These are phyloP conservation scores for Pharmacophagus antenor DNA, from an alignment of 2,888 invertebrate species.

Conservation along the genomic window DNA sequence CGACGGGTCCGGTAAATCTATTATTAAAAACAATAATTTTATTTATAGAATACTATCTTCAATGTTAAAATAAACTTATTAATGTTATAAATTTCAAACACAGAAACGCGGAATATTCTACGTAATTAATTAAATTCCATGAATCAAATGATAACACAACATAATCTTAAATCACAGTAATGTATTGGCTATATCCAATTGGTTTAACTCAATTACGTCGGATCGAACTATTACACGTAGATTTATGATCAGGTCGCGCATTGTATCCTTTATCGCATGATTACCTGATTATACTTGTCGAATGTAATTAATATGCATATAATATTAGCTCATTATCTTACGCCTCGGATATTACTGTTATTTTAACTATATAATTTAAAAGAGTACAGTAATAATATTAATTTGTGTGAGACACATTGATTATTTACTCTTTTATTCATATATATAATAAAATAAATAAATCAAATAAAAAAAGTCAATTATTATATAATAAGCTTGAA, in stretches of 20 bases:
- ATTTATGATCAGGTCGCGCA: conserved; percentile 56
- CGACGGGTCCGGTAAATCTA: too few relatives aligned
- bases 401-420: too few relatives aligned
- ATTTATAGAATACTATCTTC: too few relatives aligned
- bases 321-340: conserved; percentile 21
- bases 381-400: too few relatives aligned
- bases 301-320: conserved; percentile 33
- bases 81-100: too few relatives aligned
- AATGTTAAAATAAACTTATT: too few relatives aligned
- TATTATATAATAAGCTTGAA: too few relatives aligned
- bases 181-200: conserved; percentile 54
- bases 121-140: conserved; percentile 33
- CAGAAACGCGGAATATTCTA: too few relatives aligned
- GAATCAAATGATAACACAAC: conserved; percentile 32
- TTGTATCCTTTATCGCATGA: conserved; percentile 41
- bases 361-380: neutral
- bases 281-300: conserved; percentile 45
- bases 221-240: conserved; percentile 58
- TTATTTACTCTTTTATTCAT: too few relatives aligned
- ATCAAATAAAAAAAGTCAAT: too few relatives aligned
- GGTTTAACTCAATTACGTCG: conserved; percentile 60
- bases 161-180: conserved; percentile 51
- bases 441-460: too few relatives aligned
- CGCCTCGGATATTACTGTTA: conserved; percentile 28
- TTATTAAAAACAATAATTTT: too few relatives aligned